Evolutionary conservation across 2,113 vertebrate species (phyloP), one percentile per base, ranked within the genome.

Genomic region (Terrapene triunguis): DNA sequence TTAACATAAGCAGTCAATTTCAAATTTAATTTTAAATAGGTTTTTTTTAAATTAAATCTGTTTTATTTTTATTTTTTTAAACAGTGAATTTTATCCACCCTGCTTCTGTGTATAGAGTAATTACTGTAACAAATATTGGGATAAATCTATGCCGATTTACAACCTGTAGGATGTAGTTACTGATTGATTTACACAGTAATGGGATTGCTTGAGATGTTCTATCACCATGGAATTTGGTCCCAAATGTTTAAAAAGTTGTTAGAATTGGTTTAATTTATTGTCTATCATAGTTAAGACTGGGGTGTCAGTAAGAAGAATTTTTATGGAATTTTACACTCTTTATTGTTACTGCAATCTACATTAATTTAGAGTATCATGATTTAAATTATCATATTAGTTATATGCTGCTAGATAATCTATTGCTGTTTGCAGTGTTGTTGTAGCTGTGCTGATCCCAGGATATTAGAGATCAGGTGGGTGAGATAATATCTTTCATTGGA

Each of bases 71-170:
- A 55, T 59, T 57, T 12, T 57, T 27, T 55, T 55, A 55, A 55
- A 54, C 25, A 57, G 25, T 57, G 25, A 57, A 27, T 57, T 57
- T 57, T 57, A 57, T 57, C 55, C 55, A 57, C 27, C 27, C 25
- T 29, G 57, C 25, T 59, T 59, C 57, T 59, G 57, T 27, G 57
- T 59, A 29, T 29, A 27, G 57, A 87, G 83, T 85, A 90, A 84
- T 85, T 94, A 87, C 69, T 74, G 44, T 96, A 84, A 91, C 29
- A 88, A 94, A 82, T 94, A 72, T 94, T 80, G 89, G 59, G 21
- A 69, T 88, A 94, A 84, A 72, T 91, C 54, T 92, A 51, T 50
- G 53, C 38, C 78, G n/a, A 69, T 25, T 42, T 65, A 47, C 86
- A 50, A 44, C 82, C 91, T 21, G 16, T 54, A 81, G 76, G 79